Base-by-base conservation (phyloP, 2,888 invertebrate genomes). In the Drosophila pegasa region DNA sequence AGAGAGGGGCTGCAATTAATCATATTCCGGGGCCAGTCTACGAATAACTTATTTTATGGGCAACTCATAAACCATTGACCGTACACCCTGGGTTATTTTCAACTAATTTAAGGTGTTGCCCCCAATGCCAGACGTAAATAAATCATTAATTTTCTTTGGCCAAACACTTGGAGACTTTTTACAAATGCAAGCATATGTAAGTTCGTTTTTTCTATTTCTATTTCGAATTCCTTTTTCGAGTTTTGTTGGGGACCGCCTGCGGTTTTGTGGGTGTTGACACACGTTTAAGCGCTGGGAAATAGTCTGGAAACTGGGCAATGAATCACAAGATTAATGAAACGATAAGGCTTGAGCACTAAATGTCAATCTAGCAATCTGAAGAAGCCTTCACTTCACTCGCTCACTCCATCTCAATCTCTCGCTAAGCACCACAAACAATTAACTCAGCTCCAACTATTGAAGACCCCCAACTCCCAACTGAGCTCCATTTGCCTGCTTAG, bases 191-290 rank as follows among this genome's bases (percentile, higher is more conserved):
- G 45, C 40, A 62, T 50, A 45, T 25, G 38, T 35, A 50, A 25
- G 33, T 47, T 48, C 43, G 8, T 50, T 27, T 38, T 40, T 41
- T 48, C 37, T 22, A n/a, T n/a, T 8, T 20, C 20, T 33, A 33
- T 50, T 50, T 48, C 27, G 8, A n/a, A n/a, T 43, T 25, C 9
- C 16, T 29, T 18, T 29, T 31, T 2, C 6, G 4, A 16, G 10
- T 27, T 20, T 64, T 35, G 43, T 38, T 45, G 25, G 14, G 41
- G 45, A 79, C 88, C 84, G 66, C 89, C 87, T 76, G 86, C 62
- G 62, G 84, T 87, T 87, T 88, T 79, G 88, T 88, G 89, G 90
- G 89, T 90, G 89, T 90, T 90, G 89, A 90, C 89, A 87, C 75
- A 72, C 79, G 70, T 75, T 80, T 77, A 73, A 70, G 63, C 50